Conservation (phyloP, 2,888 invertebrate species). For the Myopa tessellatipennis region DNA sequence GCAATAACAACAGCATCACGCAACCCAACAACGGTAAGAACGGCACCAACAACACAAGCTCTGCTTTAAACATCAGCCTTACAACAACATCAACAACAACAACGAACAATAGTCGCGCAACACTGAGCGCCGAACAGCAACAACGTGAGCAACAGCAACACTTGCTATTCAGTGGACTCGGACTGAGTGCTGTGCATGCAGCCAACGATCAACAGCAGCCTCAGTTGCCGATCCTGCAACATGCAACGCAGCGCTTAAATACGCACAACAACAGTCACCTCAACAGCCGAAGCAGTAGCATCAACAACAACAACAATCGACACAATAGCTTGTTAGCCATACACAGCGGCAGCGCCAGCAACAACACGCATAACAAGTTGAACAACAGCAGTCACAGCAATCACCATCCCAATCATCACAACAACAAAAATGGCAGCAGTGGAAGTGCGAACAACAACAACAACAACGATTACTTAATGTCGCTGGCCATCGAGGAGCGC, state of each 20-base stretch:
- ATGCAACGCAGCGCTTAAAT: constrained; percentile 40
- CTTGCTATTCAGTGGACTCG: constrained; percentile 58
- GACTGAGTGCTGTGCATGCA: constrained; percentile 58
- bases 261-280: constrained; percentile 35
- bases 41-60: constrained; percentile 39
- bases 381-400: constrained; percentile 25
- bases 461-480: constrained; percentile 62
- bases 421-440: constrained; percentile 49
- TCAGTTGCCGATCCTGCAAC: constrained; percentile 55
- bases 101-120: constrained; percentile 44
- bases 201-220: constrained; percentile 39
- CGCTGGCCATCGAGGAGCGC: constrained; percentile 65
- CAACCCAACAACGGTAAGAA: constrained; percentile 24
- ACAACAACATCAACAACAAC: constrained; percentile 33
- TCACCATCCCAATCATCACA: constrained; percentile 48
- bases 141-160: constrained; percentile 49
- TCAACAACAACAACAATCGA: not conserved
- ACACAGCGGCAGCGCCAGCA: constrained; percentile 44
- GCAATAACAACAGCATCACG: constrained; percentile 31
- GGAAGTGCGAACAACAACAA: constrained; percentile 42
- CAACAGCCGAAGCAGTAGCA: constrained; percentile 19
- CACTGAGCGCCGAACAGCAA: constrained; percentile 55
- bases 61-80: constrained; percentile 45
- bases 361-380: constrained; percentile 42
- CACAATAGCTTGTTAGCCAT: not conserved